A percentile compares a stretch with the other conserved stretches of the same genome.
Conservation (phyloP, 2,113 vertebrate genomes). For the Periophthalmodon schlosseri region DNA sequence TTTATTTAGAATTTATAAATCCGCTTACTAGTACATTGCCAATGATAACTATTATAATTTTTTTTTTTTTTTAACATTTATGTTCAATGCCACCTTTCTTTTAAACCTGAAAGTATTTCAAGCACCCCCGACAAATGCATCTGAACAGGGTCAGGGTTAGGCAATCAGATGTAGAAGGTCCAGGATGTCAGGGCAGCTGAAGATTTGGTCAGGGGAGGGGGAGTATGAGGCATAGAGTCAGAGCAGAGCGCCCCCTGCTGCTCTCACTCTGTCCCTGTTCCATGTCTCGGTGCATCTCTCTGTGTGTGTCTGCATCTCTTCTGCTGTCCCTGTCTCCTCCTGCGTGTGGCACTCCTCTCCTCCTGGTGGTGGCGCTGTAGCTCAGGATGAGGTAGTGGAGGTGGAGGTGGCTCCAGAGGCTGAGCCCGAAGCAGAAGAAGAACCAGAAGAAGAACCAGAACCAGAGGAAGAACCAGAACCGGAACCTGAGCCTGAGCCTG, state of each 20-base stretch:
- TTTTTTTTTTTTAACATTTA: too few species aligned
- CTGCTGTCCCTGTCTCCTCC: slow-evolving; percentile 50
- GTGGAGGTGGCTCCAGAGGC: slow-evolving; percentile 82
- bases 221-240: too few species aligned
- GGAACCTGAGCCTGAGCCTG: slow-evolving; percentile 19
- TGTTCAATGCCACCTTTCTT: too few species aligned
- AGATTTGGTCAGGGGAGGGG: too few species aligned
- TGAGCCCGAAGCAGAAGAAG: slow-evolving; percentile 73
- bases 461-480: slow-evolving; percentile 61
- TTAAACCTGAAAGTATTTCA: too few species aligned
- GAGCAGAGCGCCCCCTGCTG: neutral
- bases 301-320: neutral
- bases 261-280: neutral
- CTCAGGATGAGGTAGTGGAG: slow-evolving; percentile 80
- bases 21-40: too few species aligned
- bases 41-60: too few species aligned
- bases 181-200: too few species aligned
- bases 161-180: too few species aligned
- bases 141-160: too few species aligned
- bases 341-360: slow-evolving; percentile 63
- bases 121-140: too few species aligned
- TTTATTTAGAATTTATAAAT: too few species aligned
- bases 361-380: slow-evolving; percentile 73
- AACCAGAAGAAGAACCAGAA: slow-evolving; percentile 66
- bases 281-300: neutral